phyloP scores from a whole-genome alignment of 2,113 vertebrate species.

The Archilochus colubris region DNA sequence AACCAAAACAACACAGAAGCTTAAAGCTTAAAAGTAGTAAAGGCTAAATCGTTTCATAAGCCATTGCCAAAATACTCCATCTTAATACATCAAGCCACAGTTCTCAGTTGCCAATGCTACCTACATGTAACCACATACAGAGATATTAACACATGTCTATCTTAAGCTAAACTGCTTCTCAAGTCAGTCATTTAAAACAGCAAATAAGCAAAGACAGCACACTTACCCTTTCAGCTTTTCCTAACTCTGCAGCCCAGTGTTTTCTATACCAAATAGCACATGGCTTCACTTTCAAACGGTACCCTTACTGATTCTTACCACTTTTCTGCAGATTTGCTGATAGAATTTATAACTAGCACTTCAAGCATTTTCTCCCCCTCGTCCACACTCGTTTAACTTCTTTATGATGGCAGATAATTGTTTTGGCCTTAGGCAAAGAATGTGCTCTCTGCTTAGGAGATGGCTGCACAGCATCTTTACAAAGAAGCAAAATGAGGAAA shows the following conservation, averaged over 20 bases:
- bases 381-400: conserved; percentile 44
- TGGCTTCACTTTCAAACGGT: conserved; percentile 15
- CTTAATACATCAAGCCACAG: neutral
- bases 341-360: conserved; percentile 57
- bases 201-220: neutral
- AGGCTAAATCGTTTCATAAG: neutral
- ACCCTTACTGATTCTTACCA: conserved; percentile 21
- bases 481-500: conserved; percentile 60
- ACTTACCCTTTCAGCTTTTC: neutral
- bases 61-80: neutral
- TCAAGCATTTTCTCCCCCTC: conserved; percentile 45
- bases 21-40: neutral
- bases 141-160: neutral
- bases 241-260: neutral
- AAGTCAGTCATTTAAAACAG: neutral
- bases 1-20: accelerated
- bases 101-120: neutral
- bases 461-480: conserved; percentile 34
- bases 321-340: conserved; percentile 5
- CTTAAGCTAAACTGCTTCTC: neutral
- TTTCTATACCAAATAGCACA: neutral
- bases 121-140: accelerated
- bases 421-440: conserved; percentile 74
- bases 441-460: conserved; percentile 63
- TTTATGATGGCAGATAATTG: conserved; percentile 75